Conservation (phyloP, 2,113 vertebrate genomes). For the Siniperca chuatsi region DNA sequence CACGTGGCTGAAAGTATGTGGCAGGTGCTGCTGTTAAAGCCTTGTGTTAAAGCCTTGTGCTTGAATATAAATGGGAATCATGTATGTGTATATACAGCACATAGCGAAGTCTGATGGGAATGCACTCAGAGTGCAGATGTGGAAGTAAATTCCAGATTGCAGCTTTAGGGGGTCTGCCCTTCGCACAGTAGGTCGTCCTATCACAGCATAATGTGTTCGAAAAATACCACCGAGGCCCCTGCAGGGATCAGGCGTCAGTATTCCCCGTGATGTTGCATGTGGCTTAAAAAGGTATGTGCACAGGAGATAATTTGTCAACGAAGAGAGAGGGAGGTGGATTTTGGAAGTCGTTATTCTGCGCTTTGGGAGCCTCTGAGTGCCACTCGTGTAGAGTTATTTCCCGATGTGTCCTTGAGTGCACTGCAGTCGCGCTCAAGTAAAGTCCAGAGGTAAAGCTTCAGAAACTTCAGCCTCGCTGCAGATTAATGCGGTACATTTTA, state of each 20-base stretch:
- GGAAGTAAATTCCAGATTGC: slow-evolving; percentile 1
- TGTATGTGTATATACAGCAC: neutral
- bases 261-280: neutral
- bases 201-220: neutral
- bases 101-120: neutral
- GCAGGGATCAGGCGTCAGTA: slow-evolving; percentile 5
- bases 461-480: neutral
- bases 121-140: neutral
- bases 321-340: neutral
- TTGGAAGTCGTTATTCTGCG: neutral
- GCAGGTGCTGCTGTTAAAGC: neutral
- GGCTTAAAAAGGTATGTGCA: slow-evolving; percentile 27
- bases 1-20: neutral
- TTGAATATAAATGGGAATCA: neutral
- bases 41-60: too few relatives aligned
- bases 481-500: slow-evolving; percentile 14
- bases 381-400: slow-evolving; percentile 12
- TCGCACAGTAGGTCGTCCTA: neutral
- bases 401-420: slow-evolving; percentile 29
- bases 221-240: neutral
- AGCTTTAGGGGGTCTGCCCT: neutral
- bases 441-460: slow-evolving; percentile 11
- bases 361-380: slow-evolving; percentile 1
- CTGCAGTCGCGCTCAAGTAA: neutral
- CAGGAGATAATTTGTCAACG: neutral